phyloP scores from a whole-genome alignment of 1,140 invertebrate genomes.

The Chironomus striatipennis region DNA sequence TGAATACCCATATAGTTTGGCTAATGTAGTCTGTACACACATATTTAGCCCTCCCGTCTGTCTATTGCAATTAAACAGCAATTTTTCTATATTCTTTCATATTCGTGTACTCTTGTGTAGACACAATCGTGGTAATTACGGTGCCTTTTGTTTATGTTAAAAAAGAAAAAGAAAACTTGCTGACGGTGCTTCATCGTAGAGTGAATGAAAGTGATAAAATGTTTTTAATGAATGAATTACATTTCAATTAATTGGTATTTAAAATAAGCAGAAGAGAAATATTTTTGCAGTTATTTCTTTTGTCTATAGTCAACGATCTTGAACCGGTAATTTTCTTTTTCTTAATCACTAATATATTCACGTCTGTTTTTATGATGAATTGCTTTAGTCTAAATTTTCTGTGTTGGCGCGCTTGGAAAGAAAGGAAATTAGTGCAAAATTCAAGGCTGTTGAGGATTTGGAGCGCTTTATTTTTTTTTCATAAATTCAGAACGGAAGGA shows the following conservation, averaged over 20 bases:
- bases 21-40: background rate
- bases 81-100: background rate
- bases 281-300: background rate
- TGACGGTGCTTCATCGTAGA: no score
- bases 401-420: no score
- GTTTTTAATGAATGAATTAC: background rate
- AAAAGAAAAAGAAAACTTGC: no score
- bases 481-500: no score
- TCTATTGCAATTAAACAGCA: background rate
- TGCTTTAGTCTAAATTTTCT: no score
- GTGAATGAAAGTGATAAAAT: background rate
- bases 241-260: background rate
- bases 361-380: no score
- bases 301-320: background rate
- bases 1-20: no score
- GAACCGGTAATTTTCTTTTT: background rate
- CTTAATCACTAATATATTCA: no score
- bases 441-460: no score
- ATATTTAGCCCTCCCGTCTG: background rate
- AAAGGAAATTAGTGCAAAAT: no score
- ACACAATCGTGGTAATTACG: background rate
- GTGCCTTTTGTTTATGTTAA: background rate
- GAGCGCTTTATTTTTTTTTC: no score
- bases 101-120: background rate
- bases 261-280: background rate